Percentiles rank a stretch among this genome's conserved stretches.
phyloP scores from a whole-genome alignment of 1,140 invertebrate genomes.

The Drosophila virilis region DNA sequence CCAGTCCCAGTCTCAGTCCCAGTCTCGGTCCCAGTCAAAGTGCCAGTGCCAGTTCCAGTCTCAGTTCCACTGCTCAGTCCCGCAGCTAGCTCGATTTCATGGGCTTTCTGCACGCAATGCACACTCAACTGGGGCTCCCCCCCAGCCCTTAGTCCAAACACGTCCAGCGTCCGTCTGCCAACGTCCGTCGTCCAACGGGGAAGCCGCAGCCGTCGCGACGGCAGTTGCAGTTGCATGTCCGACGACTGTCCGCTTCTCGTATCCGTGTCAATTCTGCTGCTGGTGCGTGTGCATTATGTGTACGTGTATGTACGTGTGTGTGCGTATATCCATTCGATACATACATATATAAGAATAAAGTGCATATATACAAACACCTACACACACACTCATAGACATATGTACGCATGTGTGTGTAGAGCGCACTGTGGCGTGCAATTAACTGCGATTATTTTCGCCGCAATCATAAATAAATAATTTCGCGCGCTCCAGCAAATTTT shows the following conservation, averaged over 20 bases:
- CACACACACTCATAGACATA: not conserved
- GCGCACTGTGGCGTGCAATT: conserved; percentile 73
- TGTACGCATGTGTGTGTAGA: conserved; percentile 20
- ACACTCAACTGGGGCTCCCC: conserved; percentile 25
- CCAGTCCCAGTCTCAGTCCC: conserved; percentile 16
- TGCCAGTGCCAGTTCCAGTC: conserved; percentile 2
- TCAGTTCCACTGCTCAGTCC: conserved; percentile 10
- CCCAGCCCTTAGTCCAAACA: not conserved
- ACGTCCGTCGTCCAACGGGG: conserved; percentile 54
- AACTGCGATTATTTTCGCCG: conserved; percentile 83
- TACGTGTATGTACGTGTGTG: conserved; percentile 19
- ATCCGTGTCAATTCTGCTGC: conserved; percentile 42
- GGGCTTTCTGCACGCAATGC: conserved; percentile 71
- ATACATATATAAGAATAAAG: conserved; percentile 17
- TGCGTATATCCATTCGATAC: conserved; percentile 33
- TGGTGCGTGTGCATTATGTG: conserved; percentile 38
- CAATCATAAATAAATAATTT: conserved; percentile 84
- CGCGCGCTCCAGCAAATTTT: conserved; percentile 71
- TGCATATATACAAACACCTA: not conserved
- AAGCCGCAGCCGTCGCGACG: conserved; percentile 64
- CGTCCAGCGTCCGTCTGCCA: conserved; percentile 22
- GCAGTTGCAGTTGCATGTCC: conserved; percentile 47
- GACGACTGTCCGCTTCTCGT: conserved; percentile 28
- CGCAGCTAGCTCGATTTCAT: conserved; percentile 68
- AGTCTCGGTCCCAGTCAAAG: conserved; percentile 5